These are phyloP conservation scores for Apostichopus californicus DNA, from an alignment of 35 echinoderm and acorn worm genomes.

Conservation along the genomic window DNA sequence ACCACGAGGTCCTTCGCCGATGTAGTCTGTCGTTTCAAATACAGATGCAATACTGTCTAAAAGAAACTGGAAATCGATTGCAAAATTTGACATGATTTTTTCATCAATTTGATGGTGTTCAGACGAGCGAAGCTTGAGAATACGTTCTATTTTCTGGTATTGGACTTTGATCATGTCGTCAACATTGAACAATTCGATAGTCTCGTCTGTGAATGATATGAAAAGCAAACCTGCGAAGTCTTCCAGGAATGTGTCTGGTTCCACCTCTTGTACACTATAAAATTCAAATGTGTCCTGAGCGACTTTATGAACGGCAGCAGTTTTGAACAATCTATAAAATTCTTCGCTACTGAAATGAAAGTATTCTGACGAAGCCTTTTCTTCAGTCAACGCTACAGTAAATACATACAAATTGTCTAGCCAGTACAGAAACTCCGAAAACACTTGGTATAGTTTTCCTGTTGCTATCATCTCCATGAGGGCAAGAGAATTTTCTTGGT, in stretches of 20 bases:
- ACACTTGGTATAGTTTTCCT: neutral
- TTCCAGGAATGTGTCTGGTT: neutral
- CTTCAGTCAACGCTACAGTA: neutral
- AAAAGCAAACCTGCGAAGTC: neutral
- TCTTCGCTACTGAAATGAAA: neutral
- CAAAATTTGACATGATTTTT: neutral
- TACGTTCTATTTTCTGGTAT: neutral
- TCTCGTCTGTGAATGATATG: neutral
- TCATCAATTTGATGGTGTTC: neutral
- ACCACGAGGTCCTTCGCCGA: too few relatives aligned
- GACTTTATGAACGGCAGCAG: neutral
- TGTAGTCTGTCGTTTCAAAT: neutral
- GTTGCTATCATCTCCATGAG: neutral
- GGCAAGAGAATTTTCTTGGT: neutral
- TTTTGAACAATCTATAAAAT: neutral
- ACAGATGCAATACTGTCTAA: neutral
- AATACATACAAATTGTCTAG: neutral
- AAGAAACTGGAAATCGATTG: neutral
- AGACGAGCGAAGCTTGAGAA: neutral
- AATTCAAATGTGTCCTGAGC: neutral
- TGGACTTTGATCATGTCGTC: neutral
- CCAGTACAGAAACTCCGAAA: neutral
- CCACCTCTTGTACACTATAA: neutral
- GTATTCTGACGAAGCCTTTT: neutral
- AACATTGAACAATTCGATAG: neutral